Percentiles rank a stretch among this genome's conserved stretches.
Conservation (phyloP, 2,113 vertebrate genomes). For the Solenodon paradoxus region DNA sequence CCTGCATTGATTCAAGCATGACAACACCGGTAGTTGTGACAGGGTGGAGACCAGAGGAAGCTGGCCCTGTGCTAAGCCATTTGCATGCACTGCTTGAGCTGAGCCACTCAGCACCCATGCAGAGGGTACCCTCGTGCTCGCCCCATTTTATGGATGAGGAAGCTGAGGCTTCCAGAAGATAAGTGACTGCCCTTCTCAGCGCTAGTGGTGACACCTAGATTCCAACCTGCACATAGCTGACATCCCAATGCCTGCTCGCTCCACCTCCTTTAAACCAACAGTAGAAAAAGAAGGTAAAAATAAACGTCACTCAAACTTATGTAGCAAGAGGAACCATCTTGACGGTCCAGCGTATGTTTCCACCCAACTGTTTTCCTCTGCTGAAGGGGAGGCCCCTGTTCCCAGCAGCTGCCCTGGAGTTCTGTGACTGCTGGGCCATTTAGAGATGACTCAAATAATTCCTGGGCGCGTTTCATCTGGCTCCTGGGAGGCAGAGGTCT, state of each 20-base stretch:
- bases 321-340: neutral
- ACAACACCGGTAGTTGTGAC: no score
- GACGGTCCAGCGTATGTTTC: neutral
- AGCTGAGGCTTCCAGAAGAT: fast-evolving
- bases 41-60: neutral
- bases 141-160: neutral
- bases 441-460: constrained; percentile 78
- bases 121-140: fast-evolving
- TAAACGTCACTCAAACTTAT: neutral
- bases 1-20: neutral
- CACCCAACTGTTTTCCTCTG: neutral
- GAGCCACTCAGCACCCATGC: fast-evolving
- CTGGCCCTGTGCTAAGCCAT: neutral
- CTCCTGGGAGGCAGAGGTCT: neutral
- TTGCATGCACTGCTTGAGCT: fast-evolving
- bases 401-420: constrained; percentile 54
- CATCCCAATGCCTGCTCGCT: neutral
- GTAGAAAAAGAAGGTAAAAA: neutral
- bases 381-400: neutral
- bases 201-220: neutral
- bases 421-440: constrained; percentile 77
- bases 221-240: neutral
- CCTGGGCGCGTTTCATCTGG: neutral
- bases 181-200: neutral
- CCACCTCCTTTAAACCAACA: neutral